Conservation (phyloP, 2,888 invertebrate species). For the Pollenia angustigena region DNA sequence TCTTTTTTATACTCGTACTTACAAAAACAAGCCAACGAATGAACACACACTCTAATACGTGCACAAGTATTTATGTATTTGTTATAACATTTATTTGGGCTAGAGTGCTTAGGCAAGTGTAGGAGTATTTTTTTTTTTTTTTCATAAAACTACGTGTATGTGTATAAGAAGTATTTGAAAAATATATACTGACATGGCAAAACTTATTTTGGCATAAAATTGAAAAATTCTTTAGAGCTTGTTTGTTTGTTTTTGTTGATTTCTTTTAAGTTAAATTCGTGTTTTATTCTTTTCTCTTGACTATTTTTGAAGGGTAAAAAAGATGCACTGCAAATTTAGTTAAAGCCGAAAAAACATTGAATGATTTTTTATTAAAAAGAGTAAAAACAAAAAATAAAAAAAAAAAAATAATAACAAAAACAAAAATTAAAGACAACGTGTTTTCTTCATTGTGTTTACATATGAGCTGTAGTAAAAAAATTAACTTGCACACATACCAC, state of each 20-base stretch:
- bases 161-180: slow-evolving; percentile 53
- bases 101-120: slow-evolving; percentile 16
- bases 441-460: slow-evolving; percentile 64
- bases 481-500: not conserved
- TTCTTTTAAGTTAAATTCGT: slow-evolving; percentile 18
- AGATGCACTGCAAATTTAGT: slow-evolving; percentile 40
- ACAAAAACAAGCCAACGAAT: not conserved
- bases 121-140: slow-evolving; percentile 2
- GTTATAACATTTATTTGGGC: not conserved
- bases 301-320: slow-evolving; percentile 33
- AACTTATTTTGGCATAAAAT: slow-evolving; percentile 83
- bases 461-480: slow-evolving; percentile 44
- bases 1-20: slow-evolving; percentile 53
- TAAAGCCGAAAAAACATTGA: slow-evolving; percentile 47
- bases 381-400: slow-evolving; percentile 14
- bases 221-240: slow-evolving; percentile 81
- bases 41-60: not conserved
- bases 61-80: not conserved
- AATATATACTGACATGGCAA: slow-evolving; percentile 79
- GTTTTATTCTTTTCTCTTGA: slow-evolving; percentile 5
- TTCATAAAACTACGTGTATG: not conserved
- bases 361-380: slow-evolving; percentile 26
- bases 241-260: slow-evolving; percentile 62
- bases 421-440: slow-evolving; percentile 53
- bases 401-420: not conserved